Conservation (phyloP, 2,888 invertebrate genomes). For the Argyresthia albistria region DNA sequence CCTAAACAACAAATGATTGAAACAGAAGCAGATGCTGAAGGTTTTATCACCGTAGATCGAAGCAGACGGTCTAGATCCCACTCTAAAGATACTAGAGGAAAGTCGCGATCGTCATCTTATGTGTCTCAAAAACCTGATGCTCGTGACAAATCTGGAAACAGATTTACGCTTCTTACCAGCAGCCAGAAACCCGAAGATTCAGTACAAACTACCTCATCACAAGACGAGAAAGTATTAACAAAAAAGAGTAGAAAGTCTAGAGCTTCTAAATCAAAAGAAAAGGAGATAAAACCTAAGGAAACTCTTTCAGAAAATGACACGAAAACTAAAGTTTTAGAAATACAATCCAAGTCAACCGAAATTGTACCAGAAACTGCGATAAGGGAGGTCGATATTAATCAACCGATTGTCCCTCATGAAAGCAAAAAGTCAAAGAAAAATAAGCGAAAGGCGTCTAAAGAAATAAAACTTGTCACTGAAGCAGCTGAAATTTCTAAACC, state of each 20-base stretch:
- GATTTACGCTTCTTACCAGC: conserved; percentile 34
- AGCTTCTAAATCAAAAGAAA: conserved; percentile 51
- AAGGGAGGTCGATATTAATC: not conserved
- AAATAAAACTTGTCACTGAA: not conserved
- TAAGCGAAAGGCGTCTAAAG: not conserved
- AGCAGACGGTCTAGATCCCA: conserved; percentile 65
- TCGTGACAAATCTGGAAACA: conserved; percentile 45
- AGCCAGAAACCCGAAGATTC: conserved; percentile 31
- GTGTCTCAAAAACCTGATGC: conserved; percentile 20
- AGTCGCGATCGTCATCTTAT: conserved; percentile 31
- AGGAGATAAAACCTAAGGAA: conserved; percentile 33
- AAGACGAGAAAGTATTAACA: conserved; percentile 23
- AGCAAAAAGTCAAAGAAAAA: not conserved
- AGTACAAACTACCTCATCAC: conserved; percentile 17
- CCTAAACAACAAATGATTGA: conserved; percentile 29
- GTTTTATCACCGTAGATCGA: conserved; percentile 62
- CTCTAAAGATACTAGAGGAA: conserved; percentile 51
- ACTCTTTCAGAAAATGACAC: not conserved
- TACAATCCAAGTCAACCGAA: too few relatives aligned
- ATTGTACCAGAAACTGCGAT: not conserved
- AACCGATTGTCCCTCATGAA: not conserved
- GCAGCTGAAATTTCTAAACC: not conserved
- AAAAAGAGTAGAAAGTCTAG: conserved; percentile 37
- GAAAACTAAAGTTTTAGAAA: too few relatives aligned
- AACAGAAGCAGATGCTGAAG: conserved; percentile 45